phyloP scores from a whole-genome alignment of 2,113 vertebrate species.

The Corythaeola cristata region DNA sequence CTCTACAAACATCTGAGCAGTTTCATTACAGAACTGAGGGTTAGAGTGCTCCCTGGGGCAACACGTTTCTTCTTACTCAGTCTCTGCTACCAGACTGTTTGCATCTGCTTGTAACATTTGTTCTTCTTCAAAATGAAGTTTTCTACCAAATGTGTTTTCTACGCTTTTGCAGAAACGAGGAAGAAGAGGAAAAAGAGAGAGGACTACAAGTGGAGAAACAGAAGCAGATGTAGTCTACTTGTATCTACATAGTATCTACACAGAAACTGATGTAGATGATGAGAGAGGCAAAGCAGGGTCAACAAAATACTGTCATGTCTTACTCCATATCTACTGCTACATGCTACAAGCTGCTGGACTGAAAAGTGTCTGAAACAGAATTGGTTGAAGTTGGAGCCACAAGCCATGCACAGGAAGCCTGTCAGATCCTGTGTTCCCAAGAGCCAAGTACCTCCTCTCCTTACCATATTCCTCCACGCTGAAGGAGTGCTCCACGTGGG shows the following conservation, averaged over 20 bases:
- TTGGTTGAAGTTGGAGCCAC: not conserved
- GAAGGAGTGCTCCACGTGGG: slow-evolving; percentile 41
- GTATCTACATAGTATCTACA: too few relatives aligned
- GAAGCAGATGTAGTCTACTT: not conserved
- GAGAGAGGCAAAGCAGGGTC: not conserved
- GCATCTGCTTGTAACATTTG: not conserved
- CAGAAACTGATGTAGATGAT: not conserved
- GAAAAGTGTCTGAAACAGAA: not conserved
- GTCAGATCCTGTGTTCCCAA: not conserved
- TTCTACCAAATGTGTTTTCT: not conserved
- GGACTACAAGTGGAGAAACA: not conserved
- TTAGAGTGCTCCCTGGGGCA: not conserved
- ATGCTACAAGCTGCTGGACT: not conserved
- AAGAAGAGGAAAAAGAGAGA: not conserved
- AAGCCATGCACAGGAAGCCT: not conserved
- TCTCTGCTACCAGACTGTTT: not conserved
- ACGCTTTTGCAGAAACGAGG: not conserved
- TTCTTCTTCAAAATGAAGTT: not conserved
- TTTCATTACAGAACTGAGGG: not conserved
- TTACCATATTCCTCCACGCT: slow-evolving; percentile 76
- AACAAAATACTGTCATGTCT: not conserved
- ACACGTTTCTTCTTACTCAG: not conserved
- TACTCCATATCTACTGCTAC: not conserved
- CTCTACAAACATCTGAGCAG: not conserved
- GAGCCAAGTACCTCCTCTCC: not conserved